Percentiles rank a stretch among this genome's conserved stretches.
Conservation (phyloP, 30 jellyfish, hydroid and myxozoan species). For the Turritopsis rubra region DNA sequence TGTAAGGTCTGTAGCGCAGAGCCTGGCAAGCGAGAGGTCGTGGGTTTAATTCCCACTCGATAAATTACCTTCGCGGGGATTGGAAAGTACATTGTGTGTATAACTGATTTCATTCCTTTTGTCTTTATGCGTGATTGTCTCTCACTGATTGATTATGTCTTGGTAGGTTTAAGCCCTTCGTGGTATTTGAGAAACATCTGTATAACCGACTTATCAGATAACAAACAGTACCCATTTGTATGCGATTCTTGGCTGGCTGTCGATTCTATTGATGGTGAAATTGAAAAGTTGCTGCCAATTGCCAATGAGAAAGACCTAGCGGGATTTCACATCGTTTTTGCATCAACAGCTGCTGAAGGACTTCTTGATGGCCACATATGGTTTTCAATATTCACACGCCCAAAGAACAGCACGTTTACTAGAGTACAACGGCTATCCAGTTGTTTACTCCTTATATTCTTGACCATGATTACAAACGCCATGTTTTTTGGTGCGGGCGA, state of each 20-base stretch:
- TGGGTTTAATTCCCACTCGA: too few relatives aligned
- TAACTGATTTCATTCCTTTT: too few relatives aligned
- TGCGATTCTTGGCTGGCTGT: slow-evolving; percentile 93
- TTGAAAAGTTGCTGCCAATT: slow-evolving; percentile 57
- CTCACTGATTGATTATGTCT: too few relatives aligned
- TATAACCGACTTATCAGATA: neutral
- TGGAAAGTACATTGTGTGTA: too few relatives aligned
- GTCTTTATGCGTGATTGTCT: too few relatives aligned
- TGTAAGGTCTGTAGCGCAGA: too few relatives aligned
- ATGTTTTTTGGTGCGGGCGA: slow-evolving; percentile 71
- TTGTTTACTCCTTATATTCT: slow-evolving; percentile 50
- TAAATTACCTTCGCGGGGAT: too few relatives aligned
- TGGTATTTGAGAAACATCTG: slow-evolving; percentile 13
- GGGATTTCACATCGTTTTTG: slow-evolving; percentile 60
- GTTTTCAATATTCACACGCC: slow-evolving; percentile 81
- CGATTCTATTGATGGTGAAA: slow-evolving; percentile 73
- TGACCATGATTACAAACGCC: slow-evolving; percentile 74
- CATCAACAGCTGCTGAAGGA: slow-evolving; percentile 77
- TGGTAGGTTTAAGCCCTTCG: slow-evolving; percentile 23
- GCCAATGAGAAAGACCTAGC: slow-evolving; percentile 68
- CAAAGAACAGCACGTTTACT: slow-evolving; percentile 61
- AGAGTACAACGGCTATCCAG: slow-evolving; percentile 73
- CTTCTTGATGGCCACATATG: slow-evolving; percentile 83
- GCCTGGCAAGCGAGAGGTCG: too few relatives aligned
- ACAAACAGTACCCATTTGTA: slow-evolving; percentile 35